Percentiles rank a stretch among this genome's conserved stretches.
These are phyloP conservation scores for Eurosta solidaginis DNA, from an alignment of 1,140 invertebrate species.

Conservation along the genomic window DNA sequence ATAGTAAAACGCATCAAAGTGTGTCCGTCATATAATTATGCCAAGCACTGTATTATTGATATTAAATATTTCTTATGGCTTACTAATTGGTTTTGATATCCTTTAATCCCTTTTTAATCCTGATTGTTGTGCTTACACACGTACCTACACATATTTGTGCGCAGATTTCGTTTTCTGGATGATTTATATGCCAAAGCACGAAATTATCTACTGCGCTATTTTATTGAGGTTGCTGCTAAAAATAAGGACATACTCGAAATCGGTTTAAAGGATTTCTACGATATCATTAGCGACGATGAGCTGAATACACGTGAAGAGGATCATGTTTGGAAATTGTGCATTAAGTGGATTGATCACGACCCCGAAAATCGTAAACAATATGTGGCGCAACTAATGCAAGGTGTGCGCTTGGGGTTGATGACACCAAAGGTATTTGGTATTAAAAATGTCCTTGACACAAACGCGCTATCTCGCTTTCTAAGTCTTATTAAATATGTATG, in stretches of 20 bases:
- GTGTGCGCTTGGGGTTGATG: conserved; percentile 81
- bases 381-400: conserved; percentile 76
- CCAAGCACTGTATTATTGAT: no score
- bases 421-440: conserved; percentile 71
- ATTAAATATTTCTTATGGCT: background rate
- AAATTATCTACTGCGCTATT: conserved; percentile 74
- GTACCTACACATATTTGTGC: no score
- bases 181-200: conserved; percentile 71
- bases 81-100: background rate
- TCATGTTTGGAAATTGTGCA: conserved; percentile 65
- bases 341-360: conserved; percentile 67
- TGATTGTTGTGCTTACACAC: background rate
- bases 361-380: conserved; percentile 67
- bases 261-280: conserved; percentile 69
- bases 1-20: no score
- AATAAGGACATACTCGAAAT: conserved; percentile 76
- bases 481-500: background rate
- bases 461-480: background rate
- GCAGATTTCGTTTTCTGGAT: conserved; percentile 63
- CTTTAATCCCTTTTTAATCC: background rate
- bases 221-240: conserved; percentile 70
- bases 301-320: conserved; percentile 71
- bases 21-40: no score
- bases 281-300: conserved; percentile 76
- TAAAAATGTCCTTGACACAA: background rate